Percentiles rank a stretch among this genome's conserved stretches.
These are phyloP conservation scores for Microctenopoma steveboyesi DNA, from an alignment of 2,797 vertebrate species.

Conservation along the genomic window DNA sequence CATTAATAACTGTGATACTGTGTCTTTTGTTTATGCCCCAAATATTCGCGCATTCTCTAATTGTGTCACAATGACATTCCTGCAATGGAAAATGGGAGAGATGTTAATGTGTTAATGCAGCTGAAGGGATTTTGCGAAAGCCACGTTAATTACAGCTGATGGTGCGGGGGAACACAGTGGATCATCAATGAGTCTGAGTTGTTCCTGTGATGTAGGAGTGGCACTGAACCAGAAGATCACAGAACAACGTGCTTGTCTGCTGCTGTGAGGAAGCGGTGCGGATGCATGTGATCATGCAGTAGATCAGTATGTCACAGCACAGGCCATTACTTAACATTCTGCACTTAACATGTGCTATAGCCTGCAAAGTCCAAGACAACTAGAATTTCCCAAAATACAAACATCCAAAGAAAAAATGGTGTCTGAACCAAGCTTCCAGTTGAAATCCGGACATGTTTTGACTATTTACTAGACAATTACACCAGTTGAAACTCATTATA, in stretches of 20 bases:
- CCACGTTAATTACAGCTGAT: background rate
- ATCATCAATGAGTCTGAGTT: constrained; percentile 1
- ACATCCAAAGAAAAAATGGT: background rate
- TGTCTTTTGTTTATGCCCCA: background rate
- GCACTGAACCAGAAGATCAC: constrained; percentile 1
- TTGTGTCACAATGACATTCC: too few relatives aligned
- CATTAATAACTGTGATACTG: too few relatives aligned
- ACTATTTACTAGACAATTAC: background rate
- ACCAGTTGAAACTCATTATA: constrained; percentile 3
- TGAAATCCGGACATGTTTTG: background rate
- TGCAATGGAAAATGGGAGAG: background rate
- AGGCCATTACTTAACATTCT: background rate
- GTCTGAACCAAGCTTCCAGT: background rate
- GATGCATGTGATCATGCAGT: constrained; percentile 3
- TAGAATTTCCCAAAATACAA: background rate
- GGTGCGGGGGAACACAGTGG: background rate
- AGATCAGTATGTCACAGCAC: background rate
- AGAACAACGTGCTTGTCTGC: background rate
- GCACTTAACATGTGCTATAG: constrained; percentile 1
- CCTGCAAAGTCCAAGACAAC: background rate
- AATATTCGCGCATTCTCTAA: too few relatives aligned
- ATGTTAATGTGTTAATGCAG: background rate
- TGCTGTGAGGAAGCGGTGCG: constrained; percentile 10
- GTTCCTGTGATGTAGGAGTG: background rate
- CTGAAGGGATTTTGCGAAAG: background rate